Conservation (phyloP, 2,888 invertebrate genomes). For the Sesia apiformis region DNA sequence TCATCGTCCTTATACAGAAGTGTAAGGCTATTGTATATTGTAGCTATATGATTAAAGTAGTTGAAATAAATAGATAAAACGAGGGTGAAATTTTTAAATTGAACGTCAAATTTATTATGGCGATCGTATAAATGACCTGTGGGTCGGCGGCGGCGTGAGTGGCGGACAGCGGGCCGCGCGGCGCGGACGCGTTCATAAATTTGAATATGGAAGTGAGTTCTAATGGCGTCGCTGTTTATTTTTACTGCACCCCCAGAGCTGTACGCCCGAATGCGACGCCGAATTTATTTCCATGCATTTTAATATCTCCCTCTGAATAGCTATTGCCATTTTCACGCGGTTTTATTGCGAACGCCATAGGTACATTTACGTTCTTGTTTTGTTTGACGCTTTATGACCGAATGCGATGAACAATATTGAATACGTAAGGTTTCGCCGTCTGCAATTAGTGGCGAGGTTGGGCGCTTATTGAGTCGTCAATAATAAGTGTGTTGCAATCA, state of each 20-base stretch:
- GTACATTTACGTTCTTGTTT: constrained; percentile 37
- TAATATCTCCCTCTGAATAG: constrained; percentile 74
- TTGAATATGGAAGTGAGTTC: constrained; percentile 77
- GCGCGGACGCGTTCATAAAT: constrained; percentile 68
- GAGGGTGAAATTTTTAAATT: constrained; percentile 61
- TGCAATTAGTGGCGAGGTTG: constrained; percentile 34
- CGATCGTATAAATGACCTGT: constrained; percentile 46
- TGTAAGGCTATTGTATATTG: too few relatives aligned
- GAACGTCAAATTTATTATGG: constrained; percentile 57
- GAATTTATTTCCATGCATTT: constrained; percentile 76
- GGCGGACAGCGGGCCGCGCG: constrained; percentile 22
- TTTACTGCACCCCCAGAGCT: constrained; percentile 73
- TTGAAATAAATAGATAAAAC: constrained; percentile 15
- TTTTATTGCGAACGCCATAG: constrained; percentile 61
- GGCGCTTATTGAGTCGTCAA: constrained; percentile 41
- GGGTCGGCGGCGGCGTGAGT: constrained; percentile 23
- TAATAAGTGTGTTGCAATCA: constrained; percentile 36
- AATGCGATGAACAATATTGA: constrained; percentile 49
- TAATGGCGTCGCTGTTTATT: constrained; percentile 76
- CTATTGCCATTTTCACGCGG: constrained; percentile 73
- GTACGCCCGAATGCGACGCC: constrained; percentile 75
- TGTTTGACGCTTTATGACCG: constrained; percentile 52
- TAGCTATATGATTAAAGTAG: neutral
- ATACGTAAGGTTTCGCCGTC: constrained; percentile 42
- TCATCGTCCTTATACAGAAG: too few relatives aligned